phyloP scores from a whole-genome alignment of 2,888 invertebrate species.

The Drosophila dives region DNA sequence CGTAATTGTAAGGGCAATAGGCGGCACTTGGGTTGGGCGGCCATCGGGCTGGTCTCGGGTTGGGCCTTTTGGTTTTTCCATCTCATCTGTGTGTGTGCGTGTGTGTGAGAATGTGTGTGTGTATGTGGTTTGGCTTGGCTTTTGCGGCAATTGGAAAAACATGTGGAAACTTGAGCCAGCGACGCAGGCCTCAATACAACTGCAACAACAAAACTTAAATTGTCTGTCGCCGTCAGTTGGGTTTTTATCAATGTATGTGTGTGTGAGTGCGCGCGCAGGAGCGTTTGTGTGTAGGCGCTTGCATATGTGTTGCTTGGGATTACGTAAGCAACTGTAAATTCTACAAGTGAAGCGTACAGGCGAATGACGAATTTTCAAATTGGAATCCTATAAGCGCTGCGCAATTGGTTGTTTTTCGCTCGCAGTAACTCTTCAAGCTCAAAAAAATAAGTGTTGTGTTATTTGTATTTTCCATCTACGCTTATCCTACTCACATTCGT shows the following conservation, averaged over 20 bases:
- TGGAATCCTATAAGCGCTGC: slow-evolving; percentile 67
- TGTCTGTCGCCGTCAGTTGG: slow-evolving; percentile 31
- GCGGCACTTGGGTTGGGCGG: slow-evolving; percentile 73
- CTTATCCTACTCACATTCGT: slow-evolving; percentile 58
- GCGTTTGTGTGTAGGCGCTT: slow-evolving; percentile 59
- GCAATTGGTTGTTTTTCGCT: slow-evolving; percentile 38
- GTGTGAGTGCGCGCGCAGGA: slow-evolving; percentile 55
- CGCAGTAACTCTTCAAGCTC: slow-evolving; percentile 27
- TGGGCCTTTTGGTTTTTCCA: slow-evolving; percentile 68
- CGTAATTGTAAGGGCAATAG: slow-evolving; percentile 73
- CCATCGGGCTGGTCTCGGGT: slow-evolving; percentile 52
- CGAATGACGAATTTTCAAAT: slow-evolving; percentile 62
- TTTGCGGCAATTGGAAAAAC: slow-evolving; percentile 69
- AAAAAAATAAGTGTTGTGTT: slow-evolving; percentile 18
- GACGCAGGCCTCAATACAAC: slow-evolving; percentile 61
- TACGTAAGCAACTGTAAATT: slow-evolving; percentile 79
- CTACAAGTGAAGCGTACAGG: slow-evolving; percentile 64
- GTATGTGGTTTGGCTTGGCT: slow-evolving; percentile 43
- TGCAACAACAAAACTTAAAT: slow-evolving; percentile 47
- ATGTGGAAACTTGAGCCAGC: slow-evolving; percentile 77
- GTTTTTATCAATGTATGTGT: slow-evolving; percentile 14
- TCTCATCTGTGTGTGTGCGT: slow-evolving; percentile 14
- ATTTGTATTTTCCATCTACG: slow-evolving; percentile 13
- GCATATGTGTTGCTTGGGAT: slow-evolving; percentile 55
- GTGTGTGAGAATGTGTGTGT: slow-evolving; percentile 20